A percentile compares a stretch with the other conserved stretches of the same genome.
phyloP scores from a whole-genome alignment of 2,797 vertebrate species.

The Pagetopsis macropterus region DNA sequence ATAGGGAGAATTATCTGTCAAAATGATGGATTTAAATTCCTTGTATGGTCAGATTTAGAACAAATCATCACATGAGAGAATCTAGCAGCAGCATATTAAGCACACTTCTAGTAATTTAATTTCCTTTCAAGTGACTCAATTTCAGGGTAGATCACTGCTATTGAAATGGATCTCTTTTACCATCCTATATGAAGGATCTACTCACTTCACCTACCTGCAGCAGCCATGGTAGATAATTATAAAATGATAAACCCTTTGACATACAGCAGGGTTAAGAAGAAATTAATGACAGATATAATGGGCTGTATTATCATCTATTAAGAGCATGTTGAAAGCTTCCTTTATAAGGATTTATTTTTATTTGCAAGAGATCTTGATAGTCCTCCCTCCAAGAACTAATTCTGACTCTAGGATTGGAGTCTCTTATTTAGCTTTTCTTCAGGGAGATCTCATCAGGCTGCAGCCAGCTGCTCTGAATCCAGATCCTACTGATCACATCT shows the following conservation, averaged over 20 bases:
- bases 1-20: neutral
- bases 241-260: neutral
- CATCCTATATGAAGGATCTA: neutral
- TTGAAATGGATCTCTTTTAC: neutral
- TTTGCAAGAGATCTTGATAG: conserved; percentile 13
- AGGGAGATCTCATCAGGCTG: conserved; percentile 61
- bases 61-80: neutral
- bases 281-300: neutral
- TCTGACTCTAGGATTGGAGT: conserved; percentile 36
- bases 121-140: neutral
- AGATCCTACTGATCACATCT: conserved; percentile 65
- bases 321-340: neutral
- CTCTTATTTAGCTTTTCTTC: conserved; percentile 42
- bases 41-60: neutral
- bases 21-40: neutral
- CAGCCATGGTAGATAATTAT: neutral
- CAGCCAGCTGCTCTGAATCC: conserved; percentile 58
- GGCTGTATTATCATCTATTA: neutral
- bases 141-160: neutral
- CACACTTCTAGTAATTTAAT: neutral
- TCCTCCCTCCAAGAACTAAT: conserved; percentile 29
- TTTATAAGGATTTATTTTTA: neutral
- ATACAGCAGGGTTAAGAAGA: neutral
- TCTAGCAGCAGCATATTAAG: neutral
- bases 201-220: neutral